Percentiles rank a stretch among this genome's conserved stretches.
Evolutionary conservation across 53 echinoderm and acorn worm genomes (phyloP).

Genomic region (Astropecten irregularis): DNA sequence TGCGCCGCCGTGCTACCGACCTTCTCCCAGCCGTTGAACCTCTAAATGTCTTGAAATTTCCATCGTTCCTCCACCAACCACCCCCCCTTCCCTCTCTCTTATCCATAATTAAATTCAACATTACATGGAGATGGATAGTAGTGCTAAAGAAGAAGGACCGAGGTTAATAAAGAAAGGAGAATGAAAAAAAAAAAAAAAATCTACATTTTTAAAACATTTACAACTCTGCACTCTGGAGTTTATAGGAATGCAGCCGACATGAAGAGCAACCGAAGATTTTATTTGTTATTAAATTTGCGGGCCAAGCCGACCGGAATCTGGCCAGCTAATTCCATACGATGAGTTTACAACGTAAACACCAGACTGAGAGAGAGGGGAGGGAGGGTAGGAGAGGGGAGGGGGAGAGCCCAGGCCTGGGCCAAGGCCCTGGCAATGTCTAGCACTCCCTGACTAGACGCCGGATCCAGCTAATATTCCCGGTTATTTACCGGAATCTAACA

Average conservation of each 20-base stretch:
- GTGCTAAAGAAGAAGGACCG: no score
- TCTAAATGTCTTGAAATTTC: constrained; percentile 1
- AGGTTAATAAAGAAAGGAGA: background rate
- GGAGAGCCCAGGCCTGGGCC: no score
- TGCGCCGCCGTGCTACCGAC: background rate
- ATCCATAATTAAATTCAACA: constrained; percentile 38
- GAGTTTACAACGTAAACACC: background rate
- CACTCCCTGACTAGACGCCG: background rate
- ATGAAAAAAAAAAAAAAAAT: background rate
- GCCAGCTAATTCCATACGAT: constrained; percentile 19
- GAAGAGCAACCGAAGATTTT: background rate
- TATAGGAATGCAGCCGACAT: constrained; percentile 7
- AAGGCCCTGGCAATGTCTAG: no score
- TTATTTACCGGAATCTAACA: constrained; percentile 28
- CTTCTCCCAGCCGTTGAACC: constrained; percentile 13
- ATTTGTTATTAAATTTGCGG: constrained; percentile 32
- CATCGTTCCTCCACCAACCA: background rate
- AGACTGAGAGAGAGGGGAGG: background rate
- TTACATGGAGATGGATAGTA: background rate
- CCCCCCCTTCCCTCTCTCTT: background rate
- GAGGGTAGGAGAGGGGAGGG: no score
- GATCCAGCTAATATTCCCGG: background rate
- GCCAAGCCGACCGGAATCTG: constrained; percentile 27
- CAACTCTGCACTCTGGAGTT: background rate
- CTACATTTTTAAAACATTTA: constrained; percentile 5